phyloP scores from a whole-genome alignment of 2,888 invertebrate genomes.

The Philopedon plagiatum region DNA sequence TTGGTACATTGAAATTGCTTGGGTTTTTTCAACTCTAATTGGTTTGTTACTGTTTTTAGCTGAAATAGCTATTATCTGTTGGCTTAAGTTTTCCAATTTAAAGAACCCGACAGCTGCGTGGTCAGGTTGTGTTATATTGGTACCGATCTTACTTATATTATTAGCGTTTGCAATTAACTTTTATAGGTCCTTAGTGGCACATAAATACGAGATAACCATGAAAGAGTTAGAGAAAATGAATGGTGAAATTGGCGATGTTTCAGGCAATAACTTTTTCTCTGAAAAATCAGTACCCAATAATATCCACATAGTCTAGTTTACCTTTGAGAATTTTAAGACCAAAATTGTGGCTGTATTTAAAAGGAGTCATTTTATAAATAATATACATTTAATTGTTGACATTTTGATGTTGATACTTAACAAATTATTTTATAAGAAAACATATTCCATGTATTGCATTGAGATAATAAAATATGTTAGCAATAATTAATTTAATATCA shows the following conservation, averaged over 20 bases:
- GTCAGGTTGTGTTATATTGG: constrained; percentile 90
- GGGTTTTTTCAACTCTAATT: constrained; percentile 96
- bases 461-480: neutral
- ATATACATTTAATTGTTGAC: constrained; percentile 22
- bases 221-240: constrained; percentile 88
- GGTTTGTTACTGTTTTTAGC: constrained; percentile 94
- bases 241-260: constrained; percentile 80
- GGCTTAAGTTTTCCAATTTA: constrained; percentile 95
- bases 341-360: constrained; percentile 42
- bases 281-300: too few relatives aligned
- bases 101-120: constrained; percentile 88
- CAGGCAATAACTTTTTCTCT: too few relatives aligned
- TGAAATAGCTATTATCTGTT: constrained; percentile 96
- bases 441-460: neutral
- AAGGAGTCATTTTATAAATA: constrained; percentile 32
- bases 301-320: constrained; percentile 73
- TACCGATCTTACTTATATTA: constrained; percentile 94
- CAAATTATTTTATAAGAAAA: neutral
- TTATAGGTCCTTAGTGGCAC: constrained; percentile 92
- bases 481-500: neutral
- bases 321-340: constrained; percentile 10
- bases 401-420: too few relatives aligned
- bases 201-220: constrained; percentile 92
- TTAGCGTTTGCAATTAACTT: constrained; percentile 96
- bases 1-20: constrained; percentile 97